Percentiles rank a stretch among this genome's conserved stretches.
Evolutionary conservation across 2,888 invertebrate genomes (phyloP).

Genomic region (Amblyteles armatorius): DNA sequence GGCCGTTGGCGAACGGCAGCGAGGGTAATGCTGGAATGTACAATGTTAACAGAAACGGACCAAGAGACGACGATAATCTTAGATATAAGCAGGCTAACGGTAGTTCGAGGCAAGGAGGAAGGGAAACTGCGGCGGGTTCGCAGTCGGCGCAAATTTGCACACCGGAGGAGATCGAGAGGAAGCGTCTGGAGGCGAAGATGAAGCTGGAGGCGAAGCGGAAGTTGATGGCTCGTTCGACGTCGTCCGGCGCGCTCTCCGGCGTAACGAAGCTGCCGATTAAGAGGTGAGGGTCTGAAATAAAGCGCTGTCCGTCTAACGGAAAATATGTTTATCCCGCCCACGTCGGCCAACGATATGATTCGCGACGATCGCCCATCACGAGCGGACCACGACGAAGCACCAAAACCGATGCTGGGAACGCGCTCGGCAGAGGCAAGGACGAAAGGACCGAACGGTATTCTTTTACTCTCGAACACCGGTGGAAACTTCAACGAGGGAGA

Average conservation of each 20-base stretch:
- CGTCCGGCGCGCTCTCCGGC: slow-evolving; percentile 24
- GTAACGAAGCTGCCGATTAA: slow-evolving; percentile 65
- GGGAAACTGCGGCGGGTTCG: slow-evolving; percentile 58
- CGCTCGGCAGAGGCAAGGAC: not conserved
- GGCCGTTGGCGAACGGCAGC: slow-evolving; percentile 49
- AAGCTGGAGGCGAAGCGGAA: slow-evolving; percentile 86
- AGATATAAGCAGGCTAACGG: slow-evolving; percentile 43
- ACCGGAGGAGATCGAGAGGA: slow-evolving; percentile 88
- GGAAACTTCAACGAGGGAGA: not conserved
- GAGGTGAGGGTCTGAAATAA: slow-evolving; percentile 70
- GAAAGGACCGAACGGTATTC: not conserved
- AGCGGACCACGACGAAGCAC: not conserved
- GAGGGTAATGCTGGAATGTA: slow-evolving; percentile 56
- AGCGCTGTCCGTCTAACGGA: slow-evolving; percentile 1
- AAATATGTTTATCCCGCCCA: not conserved
- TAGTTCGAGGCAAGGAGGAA: slow-evolving; percentile 57
- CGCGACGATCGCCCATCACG: not conserved
- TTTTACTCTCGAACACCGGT: not conserved
- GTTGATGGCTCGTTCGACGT: slow-evolving; percentile 60
- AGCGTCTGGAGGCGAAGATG: slow-evolving; percentile 87
- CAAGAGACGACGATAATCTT: slow-evolving; percentile 67
- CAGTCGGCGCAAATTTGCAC: slow-evolving; percentile 82
- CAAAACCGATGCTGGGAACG: not conserved
- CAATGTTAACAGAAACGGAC: slow-evolving; percentile 71
- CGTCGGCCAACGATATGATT: slow-evolving; percentile 10